Base-by-base conservation (phyloP, 2,113 vertebrate species). In the Aegithalos caudatus region DNA sequence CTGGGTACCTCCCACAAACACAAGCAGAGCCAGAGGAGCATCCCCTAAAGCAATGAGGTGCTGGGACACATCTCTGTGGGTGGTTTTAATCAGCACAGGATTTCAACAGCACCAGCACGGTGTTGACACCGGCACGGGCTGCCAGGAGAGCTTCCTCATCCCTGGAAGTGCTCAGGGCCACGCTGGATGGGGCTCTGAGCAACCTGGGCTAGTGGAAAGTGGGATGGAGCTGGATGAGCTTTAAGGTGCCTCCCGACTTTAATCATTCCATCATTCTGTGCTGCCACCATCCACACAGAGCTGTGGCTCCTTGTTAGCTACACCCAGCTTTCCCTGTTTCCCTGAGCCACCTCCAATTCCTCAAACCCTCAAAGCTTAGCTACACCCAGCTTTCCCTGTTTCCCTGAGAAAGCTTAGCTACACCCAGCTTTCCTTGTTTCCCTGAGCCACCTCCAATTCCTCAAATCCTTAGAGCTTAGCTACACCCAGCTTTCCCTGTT, bases 401-500 rank as follows among this genome's bases (percentile, higher is more conserved):
- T n/a, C n/a, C n/a, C n/a, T n/a, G n/a, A n/a, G n/a, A 29, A 35
- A 2, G 13, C 13, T 50, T 22, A n/a, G 50, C 37, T 10, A 2
- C 35, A 12, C 0, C 0, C 6, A 45, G 14, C 38, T 35, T 54
- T 71, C 25, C 10, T 9, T 3, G 9, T 22, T 35, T 35, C 23
- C 53, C 22, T 10, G 9, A 1, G 0, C 4, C 53, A 33, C 6
- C 35, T 42, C 62, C 29, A 6, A 0, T 8, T 27, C 65, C 54
- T 42, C 42, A 28, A 37, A 2, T 2, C 53, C 51, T 53, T 6
- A 51, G 24, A 47, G 12, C 12, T 23, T 22, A n/a, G 45, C 38
- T 12, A 2, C 38, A 10, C 0, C 0, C 6, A 48, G 25, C 35
- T 42, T 54, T 70, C 24, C 11, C 19, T 4, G 33, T 31, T n/a